These are phyloP conservation scores for Heterodera schachtii DNA, from an alignment of 1,140 invertebrate species.

Conservation along the genomic window DNA sequence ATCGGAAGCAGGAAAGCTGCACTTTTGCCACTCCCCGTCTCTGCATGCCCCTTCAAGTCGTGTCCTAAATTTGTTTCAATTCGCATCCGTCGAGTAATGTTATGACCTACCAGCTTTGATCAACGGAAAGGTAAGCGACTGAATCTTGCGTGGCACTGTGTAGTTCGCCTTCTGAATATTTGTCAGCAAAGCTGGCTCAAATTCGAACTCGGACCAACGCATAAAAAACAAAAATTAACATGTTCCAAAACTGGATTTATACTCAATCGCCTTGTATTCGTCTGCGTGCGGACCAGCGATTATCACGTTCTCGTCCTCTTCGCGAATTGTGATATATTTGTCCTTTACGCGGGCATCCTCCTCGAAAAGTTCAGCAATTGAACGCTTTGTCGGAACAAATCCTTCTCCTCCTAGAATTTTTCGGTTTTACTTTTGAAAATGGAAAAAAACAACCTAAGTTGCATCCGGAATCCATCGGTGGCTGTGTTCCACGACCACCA, in stretches of 20 bases:
- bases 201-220: conserved; percentile 28
- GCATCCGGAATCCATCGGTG: too few relatives aligned
- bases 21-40: conserved; percentile 79
- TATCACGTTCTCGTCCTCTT: conserved; percentile 36
- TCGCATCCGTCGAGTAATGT: background rate
- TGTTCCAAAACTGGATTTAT: background rate
- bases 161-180: conserved; percentile 34
- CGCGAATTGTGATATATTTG: conserved; percentile 32
- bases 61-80: conserved; percentile 19
- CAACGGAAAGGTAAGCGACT: conserved; percentile 36
- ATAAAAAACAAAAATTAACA: conserved; percentile 19
- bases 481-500: background rate
- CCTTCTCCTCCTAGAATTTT: background rate
- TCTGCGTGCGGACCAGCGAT: conserved; percentile 27
- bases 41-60: conserved; percentile 59
- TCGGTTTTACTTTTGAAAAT: background rate
- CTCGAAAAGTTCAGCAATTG: conserved; percentile 37
- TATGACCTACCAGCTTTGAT: conserved; percentile 34
- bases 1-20: conserved; percentile 94
- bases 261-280: conserved; percentile 2
- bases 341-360: conserved; percentile 27
- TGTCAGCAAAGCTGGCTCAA: conserved; percentile 25
- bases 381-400: conserved; percentile 17
- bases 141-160: conserved; percentile 31
- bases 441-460: background rate